phyloP scores from a whole-genome alignment of 2,113 vertebrate species.

The Eonycteris spelaea region DNA sequence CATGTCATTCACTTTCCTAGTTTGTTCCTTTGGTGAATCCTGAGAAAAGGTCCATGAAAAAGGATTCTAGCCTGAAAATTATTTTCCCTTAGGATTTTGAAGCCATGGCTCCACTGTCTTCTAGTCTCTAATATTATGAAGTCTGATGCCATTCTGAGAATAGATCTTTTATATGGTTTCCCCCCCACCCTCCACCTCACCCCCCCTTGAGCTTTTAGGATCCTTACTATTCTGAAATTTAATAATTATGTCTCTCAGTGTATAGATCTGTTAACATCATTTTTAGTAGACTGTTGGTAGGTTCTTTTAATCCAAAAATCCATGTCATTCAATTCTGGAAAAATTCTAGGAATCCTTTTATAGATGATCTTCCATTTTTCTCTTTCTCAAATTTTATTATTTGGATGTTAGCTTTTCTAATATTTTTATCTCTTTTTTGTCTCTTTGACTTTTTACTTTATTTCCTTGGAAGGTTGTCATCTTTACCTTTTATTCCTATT shows the following conservation, averaged over 20 bases:
- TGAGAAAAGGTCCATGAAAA: neutral
- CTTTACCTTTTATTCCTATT: neutral
- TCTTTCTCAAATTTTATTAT: constrained; percentile 7
- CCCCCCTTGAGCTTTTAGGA: neutral
- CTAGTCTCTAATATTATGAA: neutral
- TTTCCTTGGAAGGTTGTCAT: neutral
- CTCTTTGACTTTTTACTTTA: neutral
- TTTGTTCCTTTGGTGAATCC: neutral
- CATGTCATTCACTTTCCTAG: neutral
- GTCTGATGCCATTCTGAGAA: neutral
- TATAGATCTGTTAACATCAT: neutral
- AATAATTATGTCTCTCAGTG: neutral
- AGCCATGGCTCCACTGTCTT: neutral
- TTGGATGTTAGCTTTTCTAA: neutral
- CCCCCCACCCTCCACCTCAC: neutral
- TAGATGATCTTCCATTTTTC: neutral
- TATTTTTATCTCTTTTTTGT: neutral
- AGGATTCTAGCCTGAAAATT: neutral
- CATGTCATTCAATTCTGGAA: neutral
- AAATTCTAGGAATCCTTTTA: neutral
- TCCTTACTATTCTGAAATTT: neutral
- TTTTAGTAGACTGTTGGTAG: neutral
- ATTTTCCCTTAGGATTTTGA: neutral
- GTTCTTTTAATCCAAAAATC: neutral
- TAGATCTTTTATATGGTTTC: neutral